Evolutionary conservation across 92 coral and sea anemone species (phyloP).

Genomic region (Actinostola sp.): DNA sequence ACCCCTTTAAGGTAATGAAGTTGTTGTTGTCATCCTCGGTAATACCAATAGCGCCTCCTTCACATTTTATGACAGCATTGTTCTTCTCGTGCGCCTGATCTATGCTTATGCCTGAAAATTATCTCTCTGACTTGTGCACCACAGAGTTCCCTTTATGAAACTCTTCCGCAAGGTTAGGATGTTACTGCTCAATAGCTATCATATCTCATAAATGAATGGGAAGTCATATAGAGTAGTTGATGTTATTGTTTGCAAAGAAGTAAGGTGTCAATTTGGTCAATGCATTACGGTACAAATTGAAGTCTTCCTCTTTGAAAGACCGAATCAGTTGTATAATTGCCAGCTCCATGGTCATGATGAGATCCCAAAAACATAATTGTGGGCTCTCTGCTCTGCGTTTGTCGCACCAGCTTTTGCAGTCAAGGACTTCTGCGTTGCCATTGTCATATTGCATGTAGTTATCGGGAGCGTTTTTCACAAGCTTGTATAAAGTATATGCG

Average conservation of each 20-base stretch:
- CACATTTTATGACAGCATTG: conserved; percentile 34
- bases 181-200: conserved; percentile 27
- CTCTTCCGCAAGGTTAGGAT: conserved; percentile 51
- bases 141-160: conserved; percentile 38
- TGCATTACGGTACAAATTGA: conserved; percentile 45
- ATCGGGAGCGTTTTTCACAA: conserved; percentile 29
- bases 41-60: conserved; percentile 53
- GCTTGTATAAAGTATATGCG: conserved; percentile 24
- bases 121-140: conserved; percentile 47
- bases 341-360: conserved; percentile 57
- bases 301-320: conserved; percentile 57
- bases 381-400: conserved; percentile 20
- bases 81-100: conserved; percentile 51
- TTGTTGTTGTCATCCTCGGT: conserved; percentile 35
- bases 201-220: conserved; percentile 46
- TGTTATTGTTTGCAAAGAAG: conserved; percentile 55
- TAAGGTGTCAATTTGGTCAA: conserved; percentile 54
- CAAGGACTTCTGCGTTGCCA: conserved; percentile 26
- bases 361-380: conserved; percentile 57
- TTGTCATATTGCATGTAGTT: conserved; percentile 6
- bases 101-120: conserved; percentile 43
- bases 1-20: no score
- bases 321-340: conserved; percentile 34
- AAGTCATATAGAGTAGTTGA: conserved; percentile 50
- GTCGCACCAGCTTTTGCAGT: conserved; percentile 31